These are phyloP conservation scores for Tupiocoris notatus DNA, from an alignment of 2,888 invertebrate species.

Conservation along the genomic window DNA sequence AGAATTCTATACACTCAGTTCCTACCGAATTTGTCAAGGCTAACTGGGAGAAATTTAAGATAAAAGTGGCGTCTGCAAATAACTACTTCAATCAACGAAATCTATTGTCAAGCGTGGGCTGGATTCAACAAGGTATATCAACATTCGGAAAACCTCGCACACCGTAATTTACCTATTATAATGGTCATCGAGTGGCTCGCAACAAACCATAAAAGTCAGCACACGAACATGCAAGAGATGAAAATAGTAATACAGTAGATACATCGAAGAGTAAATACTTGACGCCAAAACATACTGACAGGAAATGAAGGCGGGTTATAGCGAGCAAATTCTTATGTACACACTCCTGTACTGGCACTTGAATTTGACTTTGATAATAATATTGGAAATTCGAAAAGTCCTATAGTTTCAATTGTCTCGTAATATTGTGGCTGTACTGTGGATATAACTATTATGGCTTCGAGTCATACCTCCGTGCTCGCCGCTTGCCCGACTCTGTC, in stretches of 20 bases:
- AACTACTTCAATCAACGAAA: too few species aligned
- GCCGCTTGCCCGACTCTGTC: slow-evolving; percentile 74
- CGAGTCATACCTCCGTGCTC: slow-evolving; percentile 75
- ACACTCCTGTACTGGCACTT: slow-evolving; percentile 37
- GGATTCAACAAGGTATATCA: too few species aligned
- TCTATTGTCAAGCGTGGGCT: too few species aligned
- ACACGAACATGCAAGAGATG: slow-evolving; percentile 28
- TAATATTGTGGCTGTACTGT: too few species aligned
- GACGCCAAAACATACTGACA: slow-evolving; percentile 13
- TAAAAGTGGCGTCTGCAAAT: too few species aligned
- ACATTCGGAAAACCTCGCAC: too few species aligned
- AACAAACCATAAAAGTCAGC: slow-evolving; percentile 37
- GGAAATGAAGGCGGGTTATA: slow-evolving; percentile 12
- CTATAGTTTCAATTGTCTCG: not conserved
- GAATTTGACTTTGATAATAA: not conserved
- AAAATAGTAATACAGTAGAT: slow-evolving; percentile 7
- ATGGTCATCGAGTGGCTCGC: not conserved
- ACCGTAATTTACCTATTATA: too few species aligned
- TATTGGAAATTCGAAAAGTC: not conserved
- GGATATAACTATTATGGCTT: not conserved
- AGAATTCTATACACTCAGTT: too few species aligned
- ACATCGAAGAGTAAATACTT: slow-evolving; percentile 10
- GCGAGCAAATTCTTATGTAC: slow-evolving; percentile 38
- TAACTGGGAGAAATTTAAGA: too few species aligned
- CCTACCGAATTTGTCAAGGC: too few species aligned